A percentile compares a stretch with the other conserved stretches of the same genome.
These are phyloP conservation scores for Acrocephalus arundinaceus DNA, from an alignment of 2,113 vertebrate genomes.

Conservation along the genomic window DNA sequence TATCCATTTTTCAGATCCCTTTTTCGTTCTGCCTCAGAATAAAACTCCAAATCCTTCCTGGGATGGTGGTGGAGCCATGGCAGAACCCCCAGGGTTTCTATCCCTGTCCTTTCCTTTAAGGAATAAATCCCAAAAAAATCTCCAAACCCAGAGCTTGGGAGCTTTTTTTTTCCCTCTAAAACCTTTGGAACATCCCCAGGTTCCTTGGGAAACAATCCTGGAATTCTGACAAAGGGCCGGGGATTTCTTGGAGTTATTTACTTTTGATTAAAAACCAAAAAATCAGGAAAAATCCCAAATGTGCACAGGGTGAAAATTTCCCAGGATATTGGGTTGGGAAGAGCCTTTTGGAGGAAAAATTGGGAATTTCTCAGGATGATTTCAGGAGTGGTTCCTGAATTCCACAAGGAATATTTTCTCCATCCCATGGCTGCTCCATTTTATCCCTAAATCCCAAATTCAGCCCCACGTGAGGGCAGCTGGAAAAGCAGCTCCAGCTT, in stretches of 20 bases:
- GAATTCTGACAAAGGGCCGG: slow-evolving; percentile 59
- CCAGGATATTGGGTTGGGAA: neutral
- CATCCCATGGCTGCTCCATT: accelerated
- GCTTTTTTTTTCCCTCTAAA: too few species aligned
- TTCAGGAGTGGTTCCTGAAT: accelerated
- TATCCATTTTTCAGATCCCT: neutral
- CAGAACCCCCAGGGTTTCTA: accelerated
- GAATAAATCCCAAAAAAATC: neutral
- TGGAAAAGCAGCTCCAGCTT: neutral
- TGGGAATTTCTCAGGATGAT: neutral
- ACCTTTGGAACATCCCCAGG: neutral
- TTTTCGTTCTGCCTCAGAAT: accelerated
- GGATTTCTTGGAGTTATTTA: slow-evolving; percentile 55
- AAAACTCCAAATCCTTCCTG: neutral
- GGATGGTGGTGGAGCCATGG: accelerated
- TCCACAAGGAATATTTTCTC: neutral
- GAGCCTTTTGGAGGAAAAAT: neutral
- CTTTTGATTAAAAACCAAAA: neutral
- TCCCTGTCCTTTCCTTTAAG: neutral
- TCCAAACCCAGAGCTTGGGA: neutral
- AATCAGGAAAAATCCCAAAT: neutral
- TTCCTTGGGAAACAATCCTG: slow-evolving; percentile 58
- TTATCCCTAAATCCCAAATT: neutral
- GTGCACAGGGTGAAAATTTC: neutral
- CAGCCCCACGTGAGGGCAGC: neutral